A percentile compares a stretch with the other conserved stretches of the same genome.
phyloP scores from a whole-genome alignment of 92 coral and sea anemone species.

The Zoanthus gigantus region DNA sequence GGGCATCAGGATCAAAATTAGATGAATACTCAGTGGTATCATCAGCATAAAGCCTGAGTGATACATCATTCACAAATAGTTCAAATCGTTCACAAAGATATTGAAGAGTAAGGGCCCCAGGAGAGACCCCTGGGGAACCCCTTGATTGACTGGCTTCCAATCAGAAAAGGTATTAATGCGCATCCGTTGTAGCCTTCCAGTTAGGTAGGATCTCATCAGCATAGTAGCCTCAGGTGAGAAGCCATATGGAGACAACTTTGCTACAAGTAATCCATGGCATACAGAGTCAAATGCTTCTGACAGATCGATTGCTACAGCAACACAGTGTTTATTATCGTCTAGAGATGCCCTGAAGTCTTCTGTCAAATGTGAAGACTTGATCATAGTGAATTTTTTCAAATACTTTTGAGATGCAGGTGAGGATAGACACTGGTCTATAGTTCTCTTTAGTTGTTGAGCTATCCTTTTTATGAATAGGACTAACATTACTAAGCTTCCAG shows the following conservation, averaged over 20 bases:
- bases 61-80: neutral
- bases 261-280: neutral
- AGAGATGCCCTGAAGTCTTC: neutral
- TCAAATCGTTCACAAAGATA: neutral
- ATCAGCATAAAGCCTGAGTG: neutral
- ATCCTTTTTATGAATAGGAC: conserved; percentile 50
- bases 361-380: neutral
- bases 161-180: conserved; percentile 7
- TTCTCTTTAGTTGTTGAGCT: conserved; percentile 8
- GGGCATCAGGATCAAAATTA: neutral
- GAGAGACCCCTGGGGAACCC: neutral
- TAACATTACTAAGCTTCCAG: conserved; percentile 49
- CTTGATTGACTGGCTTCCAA: neutral
- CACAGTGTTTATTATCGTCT: conserved; percentile 7
- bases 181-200: neutral
- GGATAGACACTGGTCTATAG: conserved; percentile 1
- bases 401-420: neutral
- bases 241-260: neutral
- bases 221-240: neutral
- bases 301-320: conserved; percentile 1
- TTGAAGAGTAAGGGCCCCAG: conserved; percentile 5
- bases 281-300: neutral
- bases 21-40: neutral
- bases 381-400: neutral
- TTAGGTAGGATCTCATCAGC: conserved; percentile 1